Evolutionary conservation across 1,140 invertebrate species (phyloP), one percentile per base, ranked within the genome.

Genomic region (Leptopilina clavipes): DNA sequence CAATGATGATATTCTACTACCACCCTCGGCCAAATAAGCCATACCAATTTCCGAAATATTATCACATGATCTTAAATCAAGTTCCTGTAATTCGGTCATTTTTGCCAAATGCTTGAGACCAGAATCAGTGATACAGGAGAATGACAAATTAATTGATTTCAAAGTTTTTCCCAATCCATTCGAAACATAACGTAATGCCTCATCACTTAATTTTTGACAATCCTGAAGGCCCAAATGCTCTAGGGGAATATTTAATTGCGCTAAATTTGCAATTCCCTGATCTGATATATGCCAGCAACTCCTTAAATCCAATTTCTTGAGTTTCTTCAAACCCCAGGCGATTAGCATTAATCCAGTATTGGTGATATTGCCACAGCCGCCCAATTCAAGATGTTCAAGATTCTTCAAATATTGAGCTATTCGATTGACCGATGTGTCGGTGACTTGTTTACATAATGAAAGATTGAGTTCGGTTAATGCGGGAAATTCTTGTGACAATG

Each of bases 251-350:
- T 93, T 94, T 9, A 95, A 90, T 0, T 97, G 96, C 1, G 96
- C 94, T 65, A 99, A 87, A 86, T 97, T 94, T 0, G 94, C 94
- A 78, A 99, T 97, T 0, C 97, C 98, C 77, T 94, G 92, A 84
- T 98, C 97, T 40, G 95, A 96, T 2, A 99, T 94, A 84, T 96
- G 94, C 94, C 97, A 96, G 89, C 97, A 98, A 71, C 97, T 98
- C 56, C 97, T 91, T 71, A 98, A 89, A 86, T 98, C 97, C 37
- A 98, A 90, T 48, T 93, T 92, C 83, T 95, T 94, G 65, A 98
- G 89, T 85, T 95, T 96, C 83, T 94, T 94, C 1, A 98, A 89
- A 0, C 96, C 96, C 94, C 95, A 96, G 8, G 97, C 95, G 56
- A 98, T 94, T 9, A 96, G 90, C 37, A 96, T 91, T 6, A 98